Evolutionary conservation across 2,888 invertebrate species (phyloP).

Genomic region (Galerucella pusilla): DNA sequence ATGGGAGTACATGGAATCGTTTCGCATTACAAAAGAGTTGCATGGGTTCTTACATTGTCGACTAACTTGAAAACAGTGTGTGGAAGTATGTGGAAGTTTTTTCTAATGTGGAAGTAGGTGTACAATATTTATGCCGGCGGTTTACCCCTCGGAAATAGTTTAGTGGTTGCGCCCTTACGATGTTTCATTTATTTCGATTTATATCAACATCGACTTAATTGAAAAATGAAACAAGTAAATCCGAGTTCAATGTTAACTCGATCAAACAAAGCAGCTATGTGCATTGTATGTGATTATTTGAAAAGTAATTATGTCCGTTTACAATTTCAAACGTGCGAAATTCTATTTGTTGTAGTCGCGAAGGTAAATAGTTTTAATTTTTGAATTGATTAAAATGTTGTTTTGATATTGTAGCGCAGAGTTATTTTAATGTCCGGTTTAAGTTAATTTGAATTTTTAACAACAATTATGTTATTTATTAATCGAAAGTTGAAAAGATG

Average conservation of each 20-base stretch:
- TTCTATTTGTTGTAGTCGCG: neutral
- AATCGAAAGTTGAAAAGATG: no score
- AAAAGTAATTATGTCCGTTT: constrained; percentile 12
- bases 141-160: no score
- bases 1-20: no score
- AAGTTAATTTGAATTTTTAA: no score
- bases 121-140: no score
- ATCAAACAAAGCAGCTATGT: neutral
- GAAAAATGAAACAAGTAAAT: neutral
- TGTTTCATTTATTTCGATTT: neutral
- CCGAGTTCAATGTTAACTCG: constrained; percentile 9
- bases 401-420: neutral
- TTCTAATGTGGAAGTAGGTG: no score
- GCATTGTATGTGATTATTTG: constrained; percentile 6
- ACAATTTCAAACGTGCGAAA: constrained; percentile 10
- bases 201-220: neutral
- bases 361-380: neutral
- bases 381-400: neutral
- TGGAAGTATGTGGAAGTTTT: no score
- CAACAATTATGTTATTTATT: no score
- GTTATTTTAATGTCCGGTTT: neutral
- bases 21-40: no score
- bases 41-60: no score
- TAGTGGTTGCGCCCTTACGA: neutral
- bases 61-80: no score